Conservation (phyloP, 2,113 vertebrate species). For the Salvelinus sp. region DNA sequence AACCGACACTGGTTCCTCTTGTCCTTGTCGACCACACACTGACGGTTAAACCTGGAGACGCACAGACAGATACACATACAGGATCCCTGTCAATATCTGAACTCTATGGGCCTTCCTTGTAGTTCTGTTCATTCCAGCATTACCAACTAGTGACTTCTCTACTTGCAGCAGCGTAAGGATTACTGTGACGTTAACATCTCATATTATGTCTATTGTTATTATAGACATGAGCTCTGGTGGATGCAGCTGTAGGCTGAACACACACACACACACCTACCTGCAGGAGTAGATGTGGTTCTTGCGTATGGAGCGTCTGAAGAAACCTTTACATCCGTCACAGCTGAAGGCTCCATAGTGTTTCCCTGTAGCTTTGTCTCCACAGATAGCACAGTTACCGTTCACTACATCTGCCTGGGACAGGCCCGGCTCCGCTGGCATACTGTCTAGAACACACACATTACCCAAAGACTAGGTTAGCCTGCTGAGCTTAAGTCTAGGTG, state of each 20-base stretch:
- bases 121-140: too few relatives aligned
- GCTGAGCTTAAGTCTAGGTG: too few relatives aligned
- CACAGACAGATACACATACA: slow-evolving; percentile 21
- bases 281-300: slow-evolving; percentile 96
- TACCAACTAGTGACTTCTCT: background rate
- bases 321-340: slow-evolving; percentile 97
- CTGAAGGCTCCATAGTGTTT: slow-evolving; percentile 98
- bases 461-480: background rate
- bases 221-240: too few relatives aligned
- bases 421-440: slow-evolving; percentile 81
- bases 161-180: background rate
- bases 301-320: slow-evolving; percentile 95
- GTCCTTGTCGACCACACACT: slow-evolving; percentile 97
- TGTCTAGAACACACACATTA: slow-evolving; percentile 72
- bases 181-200: too few relatives aligned
- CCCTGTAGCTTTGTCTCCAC: slow-evolving; percentile 93
- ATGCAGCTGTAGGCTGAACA: too few relatives aligned
- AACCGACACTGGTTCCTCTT: slow-evolving; percentile 99
- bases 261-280: slow-evolving; percentile 77
- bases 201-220: background rate
- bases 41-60: slow-evolving; percentile 86
- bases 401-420: slow-evolving; percentile 81
- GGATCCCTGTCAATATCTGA: too few relatives aligned
- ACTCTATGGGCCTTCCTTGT: too few relatives aligned
- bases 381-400: slow-evolving; percentile 90